Evolutionary conservation across 2,888 invertebrate genomes (phyloP).

Genomic region (Limenitis camilla): DNA sequence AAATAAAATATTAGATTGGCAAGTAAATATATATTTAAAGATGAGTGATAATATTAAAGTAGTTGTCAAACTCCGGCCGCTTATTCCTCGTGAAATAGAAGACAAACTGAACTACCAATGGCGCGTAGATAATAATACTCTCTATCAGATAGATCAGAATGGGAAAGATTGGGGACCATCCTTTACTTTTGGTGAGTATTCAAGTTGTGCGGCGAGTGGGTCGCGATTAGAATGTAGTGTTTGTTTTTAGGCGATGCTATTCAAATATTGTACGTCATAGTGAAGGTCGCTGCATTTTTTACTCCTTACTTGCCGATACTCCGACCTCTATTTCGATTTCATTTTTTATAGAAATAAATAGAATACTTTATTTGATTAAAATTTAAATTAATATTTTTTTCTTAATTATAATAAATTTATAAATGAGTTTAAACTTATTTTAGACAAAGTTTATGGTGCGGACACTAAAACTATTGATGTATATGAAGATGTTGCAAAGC

Average conservation of each 20-base stretch:
- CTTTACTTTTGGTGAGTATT: conserved; percentile 58
- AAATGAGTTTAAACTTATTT: conserved; percentile 30
- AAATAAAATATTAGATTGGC: background rate
- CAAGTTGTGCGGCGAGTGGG: background rate
- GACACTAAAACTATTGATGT: conserved; percentile 75
- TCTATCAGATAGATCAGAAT: conserved; percentile 74
- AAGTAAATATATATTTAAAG: conserved; percentile 27
- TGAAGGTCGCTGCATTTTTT: conserved; percentile 19
- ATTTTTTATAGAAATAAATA: too few relatives aligned
- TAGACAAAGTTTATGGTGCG: conserved; percentile 83
- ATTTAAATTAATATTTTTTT: too few relatives aligned
- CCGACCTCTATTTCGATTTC: too few relatives aligned
- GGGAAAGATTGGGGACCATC: conserved; percentile 45
- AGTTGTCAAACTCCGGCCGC: conserved; percentile 82
- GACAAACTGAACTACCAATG: conserved; percentile 74
- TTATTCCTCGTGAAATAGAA: conserved; percentile 78
- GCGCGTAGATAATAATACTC: conserved; percentile 75
- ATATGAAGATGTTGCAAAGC: conserved; percentile 79
- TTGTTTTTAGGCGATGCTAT: conserved; percentile 8
- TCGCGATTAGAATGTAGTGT: background rate
- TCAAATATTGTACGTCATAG: conserved; percentile 12
- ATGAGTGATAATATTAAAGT: conserved; percentile 83
- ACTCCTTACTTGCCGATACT: conserved; percentile 7
- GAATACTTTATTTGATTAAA: too few relatives aligned
- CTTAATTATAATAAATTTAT: too few relatives aligned